Percentiles rank a stretch among this genome's conserved stretches.
Evolutionary conservation across 2,888 invertebrate genomes (phyloP).

Genomic region (Neoascia interrupta): DNA sequence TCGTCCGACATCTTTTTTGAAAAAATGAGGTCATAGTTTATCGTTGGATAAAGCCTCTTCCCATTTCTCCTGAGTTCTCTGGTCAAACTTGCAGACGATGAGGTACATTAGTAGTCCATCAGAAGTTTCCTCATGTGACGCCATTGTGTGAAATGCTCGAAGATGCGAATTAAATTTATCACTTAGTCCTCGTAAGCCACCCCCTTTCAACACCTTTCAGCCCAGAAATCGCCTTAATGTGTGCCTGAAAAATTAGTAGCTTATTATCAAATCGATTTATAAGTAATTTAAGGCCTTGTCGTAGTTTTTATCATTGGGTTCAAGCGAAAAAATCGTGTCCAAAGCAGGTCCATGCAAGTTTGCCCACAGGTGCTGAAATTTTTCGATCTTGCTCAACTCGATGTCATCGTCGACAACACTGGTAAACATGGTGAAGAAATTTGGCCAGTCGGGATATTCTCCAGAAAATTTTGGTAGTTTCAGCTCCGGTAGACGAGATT

Average conservation of each 20-base stretch:
- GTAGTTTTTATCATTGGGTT: constrained; percentile 60
- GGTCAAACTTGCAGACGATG: constrained; percentile 4
- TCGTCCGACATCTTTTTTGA: constrained; percentile 17
- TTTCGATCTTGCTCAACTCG: constrained; percentile 54
- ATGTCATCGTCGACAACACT: constrained; percentile 41
- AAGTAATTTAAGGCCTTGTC: constrained; percentile 64
- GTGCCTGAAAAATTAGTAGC: constrained; percentile 65
- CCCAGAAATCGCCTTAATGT: constrained; percentile 57
- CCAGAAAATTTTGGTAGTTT: constrained; percentile 54
- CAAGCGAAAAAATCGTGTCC: constrained; percentile 61
- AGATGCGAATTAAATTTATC: constrained; percentile 33
- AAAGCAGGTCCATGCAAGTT: constrained; percentile 36
- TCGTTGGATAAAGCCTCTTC: background rate
- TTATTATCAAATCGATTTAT: constrained; percentile 70
- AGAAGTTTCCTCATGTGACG: constrained; percentile 1
- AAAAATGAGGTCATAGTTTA: constrained; percentile 20
- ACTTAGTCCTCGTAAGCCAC: constrained; percentile 30
- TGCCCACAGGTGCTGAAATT: constrained; percentile 58
- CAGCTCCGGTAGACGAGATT: constrained; percentile 55
- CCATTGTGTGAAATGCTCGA: constrained; percentile 17
- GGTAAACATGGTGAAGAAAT: constrained; percentile 57
- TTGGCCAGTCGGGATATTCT: constrained; percentile 50
- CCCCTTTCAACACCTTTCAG: too few species aligned
- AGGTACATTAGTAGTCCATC: constrained; percentile 1
- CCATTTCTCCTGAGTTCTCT: constrained; percentile 23